Conservation (phyloP, 2,888 invertebrate species). For the Stratiomys singularior region DNA sequence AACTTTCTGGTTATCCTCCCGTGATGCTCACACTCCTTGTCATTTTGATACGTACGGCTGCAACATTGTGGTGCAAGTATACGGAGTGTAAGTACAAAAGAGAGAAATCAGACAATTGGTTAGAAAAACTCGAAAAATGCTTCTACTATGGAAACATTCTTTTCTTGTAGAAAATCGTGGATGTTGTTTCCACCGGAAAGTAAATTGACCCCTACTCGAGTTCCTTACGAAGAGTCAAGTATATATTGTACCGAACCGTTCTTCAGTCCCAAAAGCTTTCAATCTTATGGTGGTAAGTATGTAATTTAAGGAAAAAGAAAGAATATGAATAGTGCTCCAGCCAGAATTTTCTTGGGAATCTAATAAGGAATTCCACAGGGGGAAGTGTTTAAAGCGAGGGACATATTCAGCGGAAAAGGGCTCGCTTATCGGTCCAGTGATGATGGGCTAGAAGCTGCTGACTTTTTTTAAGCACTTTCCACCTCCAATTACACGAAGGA, state of each 20-base stretch:
- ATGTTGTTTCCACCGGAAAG: slow-evolving; percentile 86
- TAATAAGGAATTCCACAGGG: too few species aligned
- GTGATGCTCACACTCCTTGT: slow-evolving; percentile 90
- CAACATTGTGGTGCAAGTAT: slow-evolving; percentile 89
- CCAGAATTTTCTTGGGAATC: too few species aligned
- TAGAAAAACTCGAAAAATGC: neutral
- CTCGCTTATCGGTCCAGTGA: too few species aligned
- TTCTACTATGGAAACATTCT: slow-evolving; percentile 21
- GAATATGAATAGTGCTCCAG: too few species aligned
- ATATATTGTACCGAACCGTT: slow-evolving; percentile 88
- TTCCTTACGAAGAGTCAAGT: slow-evolving; percentile 97
- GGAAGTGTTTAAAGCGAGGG: too few species aligned
- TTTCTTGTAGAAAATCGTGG: slow-evolving; percentile 83
- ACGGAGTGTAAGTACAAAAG: slow-evolving; percentile 77
- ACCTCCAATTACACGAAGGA: too few species aligned
- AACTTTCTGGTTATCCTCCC: slow-evolving; percentile 89
- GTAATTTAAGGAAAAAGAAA: neutral
- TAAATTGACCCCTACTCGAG: slow-evolving; percentile 79
- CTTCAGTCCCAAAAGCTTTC: slow-evolving; percentile 70
- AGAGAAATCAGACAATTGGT: too few species aligned
- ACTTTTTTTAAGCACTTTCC: too few species aligned
- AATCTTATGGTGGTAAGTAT: neutral
- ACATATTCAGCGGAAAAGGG: too few species aligned
- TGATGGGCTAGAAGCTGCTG: too few species aligned
- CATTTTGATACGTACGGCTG: slow-evolving; percentile 95